Percentiles rank a stretch among this genome's conserved stretches.
Evolutionary conservation across 37 sponge, comb jelly and placozoan genomes (phyloP).

Genomic region (Aplysina aerophoba): DNA sequence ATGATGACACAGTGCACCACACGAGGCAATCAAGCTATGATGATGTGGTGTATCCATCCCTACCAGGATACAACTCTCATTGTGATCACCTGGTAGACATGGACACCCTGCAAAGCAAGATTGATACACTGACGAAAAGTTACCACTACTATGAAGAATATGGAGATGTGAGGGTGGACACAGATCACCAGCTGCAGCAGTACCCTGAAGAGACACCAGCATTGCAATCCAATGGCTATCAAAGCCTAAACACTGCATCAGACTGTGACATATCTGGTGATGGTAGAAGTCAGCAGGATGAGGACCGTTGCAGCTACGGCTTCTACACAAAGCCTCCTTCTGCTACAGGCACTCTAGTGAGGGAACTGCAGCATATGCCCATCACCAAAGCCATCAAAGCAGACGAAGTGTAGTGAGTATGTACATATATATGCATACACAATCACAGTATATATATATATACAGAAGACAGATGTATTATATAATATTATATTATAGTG

Average conservation of each 20-base stretch:
- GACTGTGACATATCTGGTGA: not conserved
- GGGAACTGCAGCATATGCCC: slow-evolving; percentile 5
- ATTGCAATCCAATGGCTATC: no score
- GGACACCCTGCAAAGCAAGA: not conserved
- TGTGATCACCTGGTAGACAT: not conserved
- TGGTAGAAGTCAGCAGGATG: not conserved
- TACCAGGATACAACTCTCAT: no score
- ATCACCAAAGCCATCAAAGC: not conserved
- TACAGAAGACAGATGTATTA: no score
- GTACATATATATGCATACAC: no score
- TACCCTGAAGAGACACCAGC: no score
- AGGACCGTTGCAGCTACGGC: not conserved
- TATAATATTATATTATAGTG: no score
- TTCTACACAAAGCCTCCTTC: slow-evolving; percentile 2
- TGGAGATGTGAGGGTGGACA: not conserved
- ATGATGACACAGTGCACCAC: no score
- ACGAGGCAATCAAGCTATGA: not conserved
- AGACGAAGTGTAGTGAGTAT: slow-evolving; percentile 9
- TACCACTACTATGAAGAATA: slow-evolving; percentile 8
- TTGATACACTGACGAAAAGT: not conserved
- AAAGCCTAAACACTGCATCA: not conserved
- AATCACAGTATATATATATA: no score
- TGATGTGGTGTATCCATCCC: slow-evolving; percentile 8
- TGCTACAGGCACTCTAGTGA: not conserved
- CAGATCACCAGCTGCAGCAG: no score